These are phyloP conservation scores for Diarsia mendica DNA, from an alignment of 2,888 invertebrate genomes.

Conservation along the genomic window DNA sequence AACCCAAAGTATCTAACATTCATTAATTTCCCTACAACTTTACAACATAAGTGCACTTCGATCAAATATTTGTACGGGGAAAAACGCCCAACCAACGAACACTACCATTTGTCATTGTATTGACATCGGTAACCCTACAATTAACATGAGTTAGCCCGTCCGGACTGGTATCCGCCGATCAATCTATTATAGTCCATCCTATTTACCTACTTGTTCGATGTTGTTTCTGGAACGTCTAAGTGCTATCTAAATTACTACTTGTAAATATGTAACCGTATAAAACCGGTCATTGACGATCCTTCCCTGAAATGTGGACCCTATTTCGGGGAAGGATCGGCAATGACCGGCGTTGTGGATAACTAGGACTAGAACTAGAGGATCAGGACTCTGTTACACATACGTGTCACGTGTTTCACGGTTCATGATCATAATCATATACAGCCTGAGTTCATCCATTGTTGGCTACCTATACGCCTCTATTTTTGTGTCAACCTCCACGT, in stretches of 20 bases:
- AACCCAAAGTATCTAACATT: background rate
- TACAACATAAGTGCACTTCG: constrained; percentile 44
- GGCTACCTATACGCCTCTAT: no score
- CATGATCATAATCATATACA: no score
- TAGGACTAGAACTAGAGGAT: no score
- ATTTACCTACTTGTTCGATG: constrained; percentile 40
- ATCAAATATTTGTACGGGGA: constrained; percentile 54
- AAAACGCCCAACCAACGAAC: constrained; percentile 46
- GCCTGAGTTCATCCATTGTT: no score
- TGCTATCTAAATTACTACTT: constrained; percentile 18
- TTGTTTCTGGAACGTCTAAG: constrained; percentile 17
- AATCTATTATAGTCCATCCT: constrained; percentile 59
- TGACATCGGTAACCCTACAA: constrained; percentile 65
- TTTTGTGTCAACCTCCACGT: no score
- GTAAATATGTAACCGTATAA: no score
- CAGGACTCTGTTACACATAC: no score
- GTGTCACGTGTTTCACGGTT: no score
- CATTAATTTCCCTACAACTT: constrained; percentile 1
- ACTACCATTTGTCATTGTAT: constrained; percentile 68
- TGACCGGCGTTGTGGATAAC: background rate
- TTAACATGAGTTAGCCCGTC: constrained; percentile 67
- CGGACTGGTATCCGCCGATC: constrained; percentile 66
- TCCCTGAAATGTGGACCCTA: no score
- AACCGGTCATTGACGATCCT: no score
- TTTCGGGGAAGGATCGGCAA: background rate